These are phyloP conservation scores for Origma solitaria DNA, from an alignment of 2,113 vertebrate genomes.

Conservation along the genomic window DNA sequence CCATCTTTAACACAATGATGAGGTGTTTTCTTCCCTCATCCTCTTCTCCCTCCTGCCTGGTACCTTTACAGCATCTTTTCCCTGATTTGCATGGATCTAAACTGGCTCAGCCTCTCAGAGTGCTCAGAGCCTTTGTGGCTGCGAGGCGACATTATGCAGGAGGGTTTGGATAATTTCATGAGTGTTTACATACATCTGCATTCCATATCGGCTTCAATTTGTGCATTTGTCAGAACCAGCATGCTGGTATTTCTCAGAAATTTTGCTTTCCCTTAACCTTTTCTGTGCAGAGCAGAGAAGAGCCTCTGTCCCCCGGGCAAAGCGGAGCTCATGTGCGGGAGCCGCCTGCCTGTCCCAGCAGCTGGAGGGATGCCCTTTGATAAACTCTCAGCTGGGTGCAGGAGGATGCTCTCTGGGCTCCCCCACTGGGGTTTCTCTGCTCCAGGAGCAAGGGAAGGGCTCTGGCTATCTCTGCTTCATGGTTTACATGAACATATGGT, in stretches of 20 bases:
- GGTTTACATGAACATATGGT: not conserved
- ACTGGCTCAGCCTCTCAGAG: not conserved
- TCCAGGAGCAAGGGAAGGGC: not conserved
- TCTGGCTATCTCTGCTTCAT: not conserved
- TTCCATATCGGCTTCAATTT: constrained; percentile 44
- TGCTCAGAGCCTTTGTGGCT: not conserved
- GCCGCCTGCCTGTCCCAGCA: not conserved
- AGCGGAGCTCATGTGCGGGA: not conserved
- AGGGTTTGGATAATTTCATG: constrained; percentile 49
- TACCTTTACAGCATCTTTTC: not conserved
- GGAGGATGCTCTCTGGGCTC: not conserved
- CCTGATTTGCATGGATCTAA: not conserved
- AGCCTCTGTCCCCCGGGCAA: not conserved
- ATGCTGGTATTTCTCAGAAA: constrained; percentile 35
- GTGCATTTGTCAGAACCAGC: constrained; percentile 57
- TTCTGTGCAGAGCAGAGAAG: not conserved
- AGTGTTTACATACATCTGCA: constrained; percentile 65
- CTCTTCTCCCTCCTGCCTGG: not conserved
- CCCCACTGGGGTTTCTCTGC: not conserved
- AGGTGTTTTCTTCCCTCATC: not conserved
- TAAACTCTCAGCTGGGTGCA: not conserved
- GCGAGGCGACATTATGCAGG: not conserved
- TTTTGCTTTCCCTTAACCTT: constrained; percentile 40
- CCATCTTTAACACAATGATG: not conserved
- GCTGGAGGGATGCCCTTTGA: not conserved